phyloP scores from a whole-genome alignment of 2,797 vertebrate genomes.

The Anableps anableps region DNA sequence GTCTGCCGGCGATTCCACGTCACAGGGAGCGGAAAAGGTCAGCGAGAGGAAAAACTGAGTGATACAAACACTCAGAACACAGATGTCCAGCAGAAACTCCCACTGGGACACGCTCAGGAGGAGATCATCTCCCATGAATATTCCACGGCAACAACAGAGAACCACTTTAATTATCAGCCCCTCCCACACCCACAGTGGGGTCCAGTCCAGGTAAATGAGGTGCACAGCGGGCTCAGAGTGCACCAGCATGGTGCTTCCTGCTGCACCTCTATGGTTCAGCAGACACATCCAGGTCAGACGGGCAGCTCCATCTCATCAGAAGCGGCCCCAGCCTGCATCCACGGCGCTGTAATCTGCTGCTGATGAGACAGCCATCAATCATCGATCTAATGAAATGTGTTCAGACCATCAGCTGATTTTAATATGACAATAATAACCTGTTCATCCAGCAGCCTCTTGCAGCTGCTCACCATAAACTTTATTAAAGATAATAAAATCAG shows the following conservation, averaged over 20 bases:
- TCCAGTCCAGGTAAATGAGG: slow-evolving; percentile 70
- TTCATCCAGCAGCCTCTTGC: no score
- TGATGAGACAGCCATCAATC: neutral
- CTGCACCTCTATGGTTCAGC: neutral
- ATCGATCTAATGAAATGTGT: neutral
- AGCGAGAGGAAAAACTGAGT: slow-evolving; percentile 11
- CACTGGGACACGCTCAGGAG: slow-evolving; percentile 10
- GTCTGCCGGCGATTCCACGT: slow-evolving; percentile 41
- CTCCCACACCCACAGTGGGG: slow-evolving; percentile 57
- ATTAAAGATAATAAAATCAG: neutral
- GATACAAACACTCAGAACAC: slow-evolving; percentile 13
- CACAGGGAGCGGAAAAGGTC: slow-evolving; percentile 44
- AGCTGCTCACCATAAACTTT: neutral
- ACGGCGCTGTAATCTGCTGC: neutral
- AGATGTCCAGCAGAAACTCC: slow-evolving; percentile 4
- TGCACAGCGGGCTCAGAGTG: slow-evolving; percentile 69
- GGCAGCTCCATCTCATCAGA: neutral
- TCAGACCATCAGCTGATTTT: neutral
- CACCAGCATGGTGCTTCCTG: slow-evolving; percentile 34
- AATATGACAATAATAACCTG: neutral
- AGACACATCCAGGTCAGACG: neutral
- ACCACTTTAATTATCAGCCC: slow-evolving; percentile 77
- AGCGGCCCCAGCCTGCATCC: no score
- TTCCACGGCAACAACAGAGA: slow-evolving; percentile 67
- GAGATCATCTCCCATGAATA: slow-evolving; percentile 73